Conservation (phyloP, 2,797 vertebrate genomes). For the Acomys russatus region DNA sequence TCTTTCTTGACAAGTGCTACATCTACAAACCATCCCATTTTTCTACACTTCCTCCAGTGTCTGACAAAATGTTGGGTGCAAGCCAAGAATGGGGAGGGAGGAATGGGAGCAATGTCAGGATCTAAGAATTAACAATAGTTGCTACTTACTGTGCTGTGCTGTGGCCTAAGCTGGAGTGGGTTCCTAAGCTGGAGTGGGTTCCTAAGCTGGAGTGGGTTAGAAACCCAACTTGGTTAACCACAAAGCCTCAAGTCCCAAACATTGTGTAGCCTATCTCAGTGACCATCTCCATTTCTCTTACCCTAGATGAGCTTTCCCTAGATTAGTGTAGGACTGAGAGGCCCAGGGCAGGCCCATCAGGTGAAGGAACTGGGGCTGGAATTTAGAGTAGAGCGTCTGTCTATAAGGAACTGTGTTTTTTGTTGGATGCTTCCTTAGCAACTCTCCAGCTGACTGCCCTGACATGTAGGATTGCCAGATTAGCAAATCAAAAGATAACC, state of each 20-base stretch:
- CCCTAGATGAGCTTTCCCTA: background rate
- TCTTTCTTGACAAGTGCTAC: background rate
- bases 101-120: background rate
- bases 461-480: conserved; percentile 23
- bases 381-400: conserved; percentile 32
- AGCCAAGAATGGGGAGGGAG: background rate
- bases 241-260: background rate
- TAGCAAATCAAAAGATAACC: conserved; percentile 30
- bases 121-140: background rate
- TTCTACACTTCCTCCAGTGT: background rate
- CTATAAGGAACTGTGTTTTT: background rate
- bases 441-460: conserved; percentile 13
- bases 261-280: background rate
- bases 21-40: conserved; percentile 17
- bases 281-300: background rate
- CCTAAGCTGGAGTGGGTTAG: background rate
- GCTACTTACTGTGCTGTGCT: background rate
- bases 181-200: no score
- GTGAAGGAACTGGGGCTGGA: background rate
- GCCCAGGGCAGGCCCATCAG: background rate
- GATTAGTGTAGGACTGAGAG: background rate
- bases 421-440: conserved; percentile 17
- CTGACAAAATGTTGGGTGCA: background rate
- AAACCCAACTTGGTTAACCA: background rate
- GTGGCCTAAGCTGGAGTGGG: background rate